A percentile compares a stretch with the other conserved stretches of the same genome.
Evolutionary conservation across 53 echinoderm and acorn worm species (phyloP).

Genomic region (Echinarachnius parma): DNA sequence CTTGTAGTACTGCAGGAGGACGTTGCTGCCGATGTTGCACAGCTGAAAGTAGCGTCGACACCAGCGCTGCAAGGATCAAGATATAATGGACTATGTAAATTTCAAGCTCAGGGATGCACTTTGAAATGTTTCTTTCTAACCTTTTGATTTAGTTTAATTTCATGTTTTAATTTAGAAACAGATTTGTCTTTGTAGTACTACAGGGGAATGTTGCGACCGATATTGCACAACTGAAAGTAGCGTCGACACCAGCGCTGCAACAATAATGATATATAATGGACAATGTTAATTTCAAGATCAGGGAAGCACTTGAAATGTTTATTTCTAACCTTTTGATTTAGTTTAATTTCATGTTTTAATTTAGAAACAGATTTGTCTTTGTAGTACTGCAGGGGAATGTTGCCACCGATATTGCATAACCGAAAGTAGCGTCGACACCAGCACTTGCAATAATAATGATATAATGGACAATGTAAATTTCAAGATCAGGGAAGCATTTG

Average conservation of each 20-base stretch:
- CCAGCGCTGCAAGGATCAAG: constrained; percentile 83
- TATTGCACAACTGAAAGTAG: constrained; percentile 76
- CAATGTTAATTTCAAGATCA: too few relatives aligned
- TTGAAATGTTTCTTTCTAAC: too few relatives aligned
- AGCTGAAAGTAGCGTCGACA: constrained; percentile 86
- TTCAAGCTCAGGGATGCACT: too few relatives aligned
- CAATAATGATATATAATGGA: too few relatives aligned
- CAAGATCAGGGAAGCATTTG: too few relatives aligned
- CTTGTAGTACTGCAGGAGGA: constrained; percentile 81
- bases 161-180: constrained; percentile 61
- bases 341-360: too few relatives aligned
- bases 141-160: too few relatives aligned
- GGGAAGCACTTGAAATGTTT: too few relatives aligned
- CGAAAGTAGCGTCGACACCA: constrained; percentile 91
- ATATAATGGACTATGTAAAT: background rate
- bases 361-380: constrained; percentile 64
- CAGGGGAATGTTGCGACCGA: constrained; percentile 43
- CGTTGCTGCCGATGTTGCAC: constrained; percentile 34
- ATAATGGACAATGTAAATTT: constrained; percentile 1
- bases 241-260: constrained; percentile 86
- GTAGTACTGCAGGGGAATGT: constrained; percentile 71
- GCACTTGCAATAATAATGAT: constrained; percentile 66
- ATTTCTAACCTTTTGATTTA: too few relatives aligned
- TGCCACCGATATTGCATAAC: constrained; percentile 49
- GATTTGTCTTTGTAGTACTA: constrained; percentile 84